Conservation (phyloP, 2,797 vertebrate species). For the Sebastiscus tertius region DNA sequence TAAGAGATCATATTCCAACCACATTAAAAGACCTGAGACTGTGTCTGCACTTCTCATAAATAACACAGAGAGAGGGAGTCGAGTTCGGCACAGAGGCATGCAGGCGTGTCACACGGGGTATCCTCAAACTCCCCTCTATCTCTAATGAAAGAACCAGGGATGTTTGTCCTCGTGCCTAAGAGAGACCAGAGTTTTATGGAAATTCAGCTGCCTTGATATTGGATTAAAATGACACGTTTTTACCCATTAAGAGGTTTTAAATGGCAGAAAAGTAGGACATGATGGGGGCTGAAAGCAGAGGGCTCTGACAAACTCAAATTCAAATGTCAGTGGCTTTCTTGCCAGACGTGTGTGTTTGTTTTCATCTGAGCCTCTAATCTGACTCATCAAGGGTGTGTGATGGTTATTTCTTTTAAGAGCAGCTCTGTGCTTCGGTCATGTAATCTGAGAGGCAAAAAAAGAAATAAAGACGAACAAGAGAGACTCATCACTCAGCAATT, state of each 20-base stretch:
- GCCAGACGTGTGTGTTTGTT: conserved; percentile 27
- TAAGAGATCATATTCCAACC: conserved; percentile 78
- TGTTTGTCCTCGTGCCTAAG: conserved; percentile 25
- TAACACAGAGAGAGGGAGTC: conserved; percentile 63
- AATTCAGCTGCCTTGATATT: conserved; percentile 12
- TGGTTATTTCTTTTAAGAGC: conserved; percentile 34
- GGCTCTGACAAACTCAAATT: conserved; percentile 49
- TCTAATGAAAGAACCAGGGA: conserved; percentile 35
- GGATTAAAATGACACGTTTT: conserved; percentile 26
- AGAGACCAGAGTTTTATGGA: conserved; percentile 26
- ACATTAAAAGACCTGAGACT: conserved; percentile 74
- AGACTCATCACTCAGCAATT: conserved; percentile 14
- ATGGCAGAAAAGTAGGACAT: conserved; percentile 61
- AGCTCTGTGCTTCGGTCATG: conserved; percentile 4
- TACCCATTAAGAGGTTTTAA: conserved; percentile 36
- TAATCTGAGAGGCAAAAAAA: conserved; percentile 29
- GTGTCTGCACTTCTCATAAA: conserved; percentile 72
- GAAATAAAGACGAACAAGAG: conserved; percentile 16
- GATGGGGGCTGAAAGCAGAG: conserved; percentile 37
- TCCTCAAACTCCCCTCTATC: conserved; percentile 32
- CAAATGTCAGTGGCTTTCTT: conserved; percentile 68
- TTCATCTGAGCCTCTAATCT: conserved; percentile 36
- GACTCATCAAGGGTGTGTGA: conserved; percentile 60
- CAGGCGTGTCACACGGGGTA: conserved; percentile 37
- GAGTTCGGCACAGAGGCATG: conserved; percentile 28